These are phyloP conservation scores for Oncorhynchus kisutch DNA, from an alignment of 2,113 vertebrate species.

Conservation along the genomic window DNA sequence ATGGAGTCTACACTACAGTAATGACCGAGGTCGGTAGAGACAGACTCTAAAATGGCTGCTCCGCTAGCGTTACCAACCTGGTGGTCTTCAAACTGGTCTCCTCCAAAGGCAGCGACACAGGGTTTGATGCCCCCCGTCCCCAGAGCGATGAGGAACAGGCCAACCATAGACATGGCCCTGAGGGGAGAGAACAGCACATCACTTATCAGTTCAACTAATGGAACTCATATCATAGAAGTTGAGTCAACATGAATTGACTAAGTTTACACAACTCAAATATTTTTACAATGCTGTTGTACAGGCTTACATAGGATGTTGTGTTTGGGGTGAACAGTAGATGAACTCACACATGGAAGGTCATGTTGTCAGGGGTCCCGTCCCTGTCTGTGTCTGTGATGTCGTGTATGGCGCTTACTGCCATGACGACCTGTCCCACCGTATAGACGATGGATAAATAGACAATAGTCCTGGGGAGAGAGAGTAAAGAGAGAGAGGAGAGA, in stretches of 20 bases:
- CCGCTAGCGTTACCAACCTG: conserved; percentile 63
- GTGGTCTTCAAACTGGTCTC: conserved; percentile 89
- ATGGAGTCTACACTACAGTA: no score
- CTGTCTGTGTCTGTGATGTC: conserved; percentile 78
- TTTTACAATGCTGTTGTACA: no score
- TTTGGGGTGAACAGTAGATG: no score
- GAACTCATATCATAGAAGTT: no score
- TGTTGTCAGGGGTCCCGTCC: conserved; percentile 70
- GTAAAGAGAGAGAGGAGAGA: not conserved
- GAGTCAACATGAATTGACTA: no score
- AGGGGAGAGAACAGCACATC: not conserved
- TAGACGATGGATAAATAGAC: conserved; percentile 90
- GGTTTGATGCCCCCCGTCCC: conserved; percentile 98
- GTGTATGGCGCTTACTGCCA: conserved; percentile 82
- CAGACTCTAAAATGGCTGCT: no score
- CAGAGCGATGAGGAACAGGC: conserved; percentile 86
- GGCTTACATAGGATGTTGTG: no score
- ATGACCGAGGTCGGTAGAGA: no score
- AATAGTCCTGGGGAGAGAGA: conserved; percentile 81
- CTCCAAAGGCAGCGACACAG: conserved; percentile 93
- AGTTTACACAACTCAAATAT: no score
- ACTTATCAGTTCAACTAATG: not conserved
- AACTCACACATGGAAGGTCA: conserved; percentile 83
- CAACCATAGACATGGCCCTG: conserved; percentile 85
- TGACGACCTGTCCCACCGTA: conserved; percentile 77